Base-by-base conservation (phyloP, 2,797 vertebrate species). In the Serranus cabrilla region DNA sequence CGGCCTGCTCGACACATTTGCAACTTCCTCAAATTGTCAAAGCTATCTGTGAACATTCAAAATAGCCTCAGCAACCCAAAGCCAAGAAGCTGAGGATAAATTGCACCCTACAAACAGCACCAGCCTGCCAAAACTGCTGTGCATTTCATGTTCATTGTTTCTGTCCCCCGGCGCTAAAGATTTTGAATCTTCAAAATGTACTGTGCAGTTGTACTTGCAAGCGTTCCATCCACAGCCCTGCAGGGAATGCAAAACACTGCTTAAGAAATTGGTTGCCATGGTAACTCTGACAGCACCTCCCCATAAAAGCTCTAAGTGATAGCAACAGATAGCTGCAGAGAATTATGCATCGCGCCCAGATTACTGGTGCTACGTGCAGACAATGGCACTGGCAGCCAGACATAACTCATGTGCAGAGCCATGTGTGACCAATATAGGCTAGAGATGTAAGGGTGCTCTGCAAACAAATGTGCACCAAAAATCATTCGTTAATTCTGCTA, bases 301-400 rank as follows among this genome's bases (percentile, higher is more conserved):
- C 81, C 60, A 79, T 83, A 89, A 85, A 86, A 61, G 73, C 62
- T 79, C 59, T 90, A 88, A 91, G 87, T 93, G 87, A 93, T 85
- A 83, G 80, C 55, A 60, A 78, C 25, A 74, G 77, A 87, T 79
- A 85, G 80, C 52, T 59, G 69, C 59, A 54, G 80, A 83, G 79
- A 84, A 91, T 88, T 80, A 80, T 82, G 79, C 51, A 60, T 82
- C 62, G 68, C 34, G n/a, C 51, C 45, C 25, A 1, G 31, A 80
- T 66, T 47, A 34, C 39, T 80, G 80, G 59, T 63, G 67, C 51
- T 55, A 78, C 50, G n/a, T 52, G 55, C 27, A 75, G 73, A 74
- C 81, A 75, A 75, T 70, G 42, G 43, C 23, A 17, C 56, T 61
- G 59, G 65, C 55, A 45, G 58, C 40, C 52, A 55, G 61, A 72